Conservation (phyloP, 53 echinoderm and acorn worm genomes). For the Apostichopus leukothele region DNA sequence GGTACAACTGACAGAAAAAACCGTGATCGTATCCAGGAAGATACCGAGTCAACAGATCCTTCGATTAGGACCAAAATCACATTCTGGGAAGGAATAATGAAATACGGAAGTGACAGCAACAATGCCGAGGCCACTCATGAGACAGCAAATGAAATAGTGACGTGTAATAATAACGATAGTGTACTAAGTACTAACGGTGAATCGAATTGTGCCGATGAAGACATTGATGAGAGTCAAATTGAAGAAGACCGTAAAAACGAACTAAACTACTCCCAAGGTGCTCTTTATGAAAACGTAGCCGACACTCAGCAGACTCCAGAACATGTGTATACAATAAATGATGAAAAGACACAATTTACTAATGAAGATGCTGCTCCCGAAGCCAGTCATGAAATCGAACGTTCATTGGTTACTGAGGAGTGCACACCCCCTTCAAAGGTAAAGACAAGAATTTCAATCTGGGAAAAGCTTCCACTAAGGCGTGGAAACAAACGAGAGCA, state of each 20-base stretch:
- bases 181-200: neutral
- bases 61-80: slow-evolving; percentile 22
- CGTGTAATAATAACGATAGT: neutral
- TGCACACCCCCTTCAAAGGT: neutral
- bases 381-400: too few species aligned
- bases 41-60: neutral
- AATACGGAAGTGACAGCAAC: neutral
- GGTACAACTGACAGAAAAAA: too few species aligned
- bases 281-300: neutral
- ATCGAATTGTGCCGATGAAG: neutral
- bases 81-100: slow-evolving; percentile 38
- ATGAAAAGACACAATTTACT: neutral
- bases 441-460: slow-evolving; percentile 21
- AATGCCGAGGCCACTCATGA: neutral
- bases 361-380: neutral
- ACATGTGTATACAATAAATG: neutral
- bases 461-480: slow-evolving; percentile 38
- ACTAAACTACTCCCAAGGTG: neutral
- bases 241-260: neutral
- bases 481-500: neutral
- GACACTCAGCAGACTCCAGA: neutral
- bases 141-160: slow-evolving; percentile 14
- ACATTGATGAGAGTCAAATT: too few species aligned
- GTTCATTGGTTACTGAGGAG: neutral
- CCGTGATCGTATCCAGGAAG: neutral